Conservation (phyloP, 2,888 invertebrate species). For the Allacma fusca region DNA sequence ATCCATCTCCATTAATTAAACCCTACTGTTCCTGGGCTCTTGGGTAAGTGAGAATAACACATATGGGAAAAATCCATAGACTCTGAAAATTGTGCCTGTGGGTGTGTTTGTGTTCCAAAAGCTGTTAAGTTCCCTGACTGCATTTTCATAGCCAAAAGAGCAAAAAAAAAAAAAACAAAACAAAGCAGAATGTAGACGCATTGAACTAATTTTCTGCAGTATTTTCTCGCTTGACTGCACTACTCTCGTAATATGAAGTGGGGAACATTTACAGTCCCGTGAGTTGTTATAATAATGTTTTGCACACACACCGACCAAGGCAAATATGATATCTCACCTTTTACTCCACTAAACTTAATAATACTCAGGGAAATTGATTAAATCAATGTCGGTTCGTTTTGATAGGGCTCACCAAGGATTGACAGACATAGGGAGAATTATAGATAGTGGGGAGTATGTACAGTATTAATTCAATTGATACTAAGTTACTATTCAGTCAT, state of each 20-base stretch:
- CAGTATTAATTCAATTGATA: not conserved
- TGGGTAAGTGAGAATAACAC: not conserved
- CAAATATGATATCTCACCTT: not conserved
- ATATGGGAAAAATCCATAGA: not conserved
- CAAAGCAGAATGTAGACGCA: too few species aligned
- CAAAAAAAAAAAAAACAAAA: too few species aligned
- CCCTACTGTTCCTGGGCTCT: not conserved
- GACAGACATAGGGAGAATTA: not conserved
- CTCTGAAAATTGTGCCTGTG: not conserved
- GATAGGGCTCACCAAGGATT: not conserved
- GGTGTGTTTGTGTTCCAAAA: not conserved
- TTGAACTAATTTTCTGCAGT: too few species aligned
- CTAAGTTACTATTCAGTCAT: not conserved
- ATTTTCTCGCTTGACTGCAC: too few species aligned
- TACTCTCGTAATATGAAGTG: too few species aligned
- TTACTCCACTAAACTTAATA: not conserved
- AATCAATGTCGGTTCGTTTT: not conserved
- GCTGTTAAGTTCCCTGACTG: not conserved
- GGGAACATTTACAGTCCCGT: too few species aligned
- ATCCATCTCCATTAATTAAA: slow-evolving; percentile 7
- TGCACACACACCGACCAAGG: too few species aligned
- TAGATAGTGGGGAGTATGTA: too few species aligned
- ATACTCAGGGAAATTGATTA: not conserved
- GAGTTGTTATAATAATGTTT: not conserved
- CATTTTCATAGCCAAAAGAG: too few species aligned